Base-by-base conservation (phyloP, 1,140 invertebrate species). In the Sweltsa coloradensis region DNA sequence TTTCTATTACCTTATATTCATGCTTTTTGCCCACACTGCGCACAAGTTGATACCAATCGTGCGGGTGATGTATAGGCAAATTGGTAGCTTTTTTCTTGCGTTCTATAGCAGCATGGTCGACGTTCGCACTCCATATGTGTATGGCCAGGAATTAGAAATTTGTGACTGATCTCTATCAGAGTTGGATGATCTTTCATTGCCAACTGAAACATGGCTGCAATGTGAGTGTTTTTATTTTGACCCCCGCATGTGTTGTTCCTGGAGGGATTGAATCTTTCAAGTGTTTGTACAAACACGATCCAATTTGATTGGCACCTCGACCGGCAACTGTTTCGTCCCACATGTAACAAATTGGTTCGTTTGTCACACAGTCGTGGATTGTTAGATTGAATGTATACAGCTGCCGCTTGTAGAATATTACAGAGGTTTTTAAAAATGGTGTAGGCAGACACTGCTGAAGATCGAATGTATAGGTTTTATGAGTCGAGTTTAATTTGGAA, bases 371-470 rank as follows among this genome's bases (percentile, higher is more conserved):
- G 25, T 60, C 57, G 49, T 61, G 53, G n/a, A 66, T 51, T 19
- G 62, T 63, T 31, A 66, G 50, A 45, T 66, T 66, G 37, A 54
- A 67, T 2, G 56, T 64, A 59, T 63, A 65, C 19, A 67, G 43
- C 41, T 55, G 57, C 21, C 57, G 43, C 50, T 59, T 58, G 48
- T 66, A 67, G 54, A 59, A 62, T 7, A 57, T 46, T 7, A 60
- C 47, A 9, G 53, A 57, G 18, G 55, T 54, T 36, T 49, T 43
- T 7, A 63, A 47, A 29, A 44, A 49, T 6, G 58, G 57, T 7
- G 62, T 65, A 16, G 59, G 56, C 18, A 65, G 48, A 51, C 57
- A 62, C 43, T 65, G 59, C 50, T 63, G 59, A 13, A 63, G 49
- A 52, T 63, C 59, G 52, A 63, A 63, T 18, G 46, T 43, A 52